Evolutionary conservation across 2,797 vertebrate genomes (phyloP), one percentile per base, ranked within the genome.

Genomic region (Acanthopagrus latus): DNA sequence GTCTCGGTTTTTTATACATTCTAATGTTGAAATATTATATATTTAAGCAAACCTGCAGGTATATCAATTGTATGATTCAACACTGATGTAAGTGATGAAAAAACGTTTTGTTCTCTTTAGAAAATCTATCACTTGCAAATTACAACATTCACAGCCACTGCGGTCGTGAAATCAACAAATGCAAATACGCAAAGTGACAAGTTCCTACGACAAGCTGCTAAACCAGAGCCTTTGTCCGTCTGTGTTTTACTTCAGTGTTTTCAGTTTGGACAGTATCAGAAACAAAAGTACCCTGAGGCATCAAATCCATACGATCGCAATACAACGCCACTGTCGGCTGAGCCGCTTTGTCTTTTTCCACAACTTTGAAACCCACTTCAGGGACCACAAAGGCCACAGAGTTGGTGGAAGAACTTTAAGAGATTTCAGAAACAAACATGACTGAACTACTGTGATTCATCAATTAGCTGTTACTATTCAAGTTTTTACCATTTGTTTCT

Each of bases 171-270:
- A 74, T 75, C 7, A 60, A 17, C 55, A 18, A 21, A 59, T 43
- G 27, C 54, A 47, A 65, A 69, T 5, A 57, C 1, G 25, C 38
- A 21, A 72, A 44, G 54, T 8, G 16, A 47, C 6, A 1, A 41
- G n/a, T 38, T 51, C 17, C 50, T 20, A 27, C 9, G 51, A 64
- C 44, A 57, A 25, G 58, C 33, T 51, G 50, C 44, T 63, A 8
- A 38, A 51, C 43, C 2, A 17, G 2, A 29, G 38, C 11, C 41
- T 47, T 21, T 33, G 23, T 44, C 47, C 46, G 4, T 59, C 18
- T 67, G 54, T 47, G 8, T 65, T 48, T 56, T 18, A 38, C 25
- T n/a, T 54, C 60, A 23, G 58, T 60, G 51, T 58, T 65, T 41
- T 25, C 54, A 60, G 4, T 51, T 51, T 4, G 9, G 27, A 29